Base-by-base conservation (phyloP, 92 coral and sea anemone species). In the Umimayanthus chanpuru region DNA sequence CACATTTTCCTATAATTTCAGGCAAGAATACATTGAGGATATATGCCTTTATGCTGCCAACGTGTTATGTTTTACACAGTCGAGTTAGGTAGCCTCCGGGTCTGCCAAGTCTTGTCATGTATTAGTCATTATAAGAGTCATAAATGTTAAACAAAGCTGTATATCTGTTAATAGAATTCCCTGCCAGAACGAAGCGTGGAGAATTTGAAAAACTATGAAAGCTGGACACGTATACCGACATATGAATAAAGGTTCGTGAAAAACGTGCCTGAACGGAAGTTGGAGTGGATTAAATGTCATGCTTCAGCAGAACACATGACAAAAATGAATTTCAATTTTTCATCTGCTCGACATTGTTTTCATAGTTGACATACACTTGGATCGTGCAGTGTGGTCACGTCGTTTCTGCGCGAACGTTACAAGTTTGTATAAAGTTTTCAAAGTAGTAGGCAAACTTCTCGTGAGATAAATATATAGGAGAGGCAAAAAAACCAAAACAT, bases 121-220 rank as follows among this genome's bases (percentile, higher is more conserved):
- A 72, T 72, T 32, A 32, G 36, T 29, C 23, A 72, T 72, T 72
- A 26, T 32, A 72, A 2, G 76, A 72, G 36, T 32, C 76, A 72
- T 72, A 29, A 72, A 11, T 29, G 76, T 72, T 72, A 28, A 72
- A 72, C 76, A 72, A 28, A 32, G 76, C 76, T 72, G 25, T 61
- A 5, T 61, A 61, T 61, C 26, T 21, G 68, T 8, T 61, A 61
- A 61, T 14, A 61, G 9, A 61, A 61, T 61, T 61, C 68, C 68
- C 68, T 20, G 26, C 23, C 68, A 23, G 25, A 61, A 61, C 68
- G 68, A 61, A 61, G 68, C 68, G 68, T 61, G 68, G 68, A 18
- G 26, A 61, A 61, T 61, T 53, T 53, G 58, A 53, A 53, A 53
- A 53, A 53, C 0, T 18, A 9, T 56, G 20, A 16, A 20, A 21